Percentiles rank a stretch among this genome's conserved stretches.
These are phyloP conservation scores for Parascotia fuliginaria DNA, from an alignment of 2,888 invertebrate genomes.

Conservation along the genomic window DNA sequence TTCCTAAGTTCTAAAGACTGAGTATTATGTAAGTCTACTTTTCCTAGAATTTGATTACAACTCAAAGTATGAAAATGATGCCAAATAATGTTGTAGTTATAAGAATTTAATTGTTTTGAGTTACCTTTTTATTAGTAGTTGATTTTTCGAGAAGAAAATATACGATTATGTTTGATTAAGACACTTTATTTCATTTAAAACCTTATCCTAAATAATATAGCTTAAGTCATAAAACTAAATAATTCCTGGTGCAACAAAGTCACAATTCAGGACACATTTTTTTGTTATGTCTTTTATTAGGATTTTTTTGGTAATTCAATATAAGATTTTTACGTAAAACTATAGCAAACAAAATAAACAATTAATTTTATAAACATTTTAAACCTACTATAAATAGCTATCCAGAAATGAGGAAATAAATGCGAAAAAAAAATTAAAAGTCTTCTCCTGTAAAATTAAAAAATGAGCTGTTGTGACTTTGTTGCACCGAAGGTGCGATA, in stretches of 20 bases:
- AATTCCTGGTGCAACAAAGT: conserved; percentile 7
- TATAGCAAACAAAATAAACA: too few relatives aligned
- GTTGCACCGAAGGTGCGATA: too few relatives aligned
- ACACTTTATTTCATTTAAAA: conserved; percentile 7
- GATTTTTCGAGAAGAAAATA: conserved; percentile 9
- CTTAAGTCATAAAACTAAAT: conserved; percentile 6
- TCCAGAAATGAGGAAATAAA: too few relatives aligned
- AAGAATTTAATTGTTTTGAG: conserved; percentile 13
- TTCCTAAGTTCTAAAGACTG: conserved; percentile 6
- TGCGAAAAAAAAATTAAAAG: too few relatives aligned
- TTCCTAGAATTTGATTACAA: conserved; percentile 9
- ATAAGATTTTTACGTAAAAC: too few relatives aligned
- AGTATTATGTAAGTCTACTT: conserved; percentile 5
- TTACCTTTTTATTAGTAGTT: conserved; percentile 12
- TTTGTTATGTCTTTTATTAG: too few relatives aligned
- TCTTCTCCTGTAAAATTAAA: too few relatives aligned
- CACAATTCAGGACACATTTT: too few relatives aligned
- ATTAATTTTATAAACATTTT: too few relatives aligned
- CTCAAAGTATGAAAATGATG: conserved; percentile 14
- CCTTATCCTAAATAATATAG: not conserved
- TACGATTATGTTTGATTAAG: conserved; percentile 8
- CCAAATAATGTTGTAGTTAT: conserved; percentile 14
- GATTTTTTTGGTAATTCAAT: too few relatives aligned
- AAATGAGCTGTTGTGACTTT: too few relatives aligned
- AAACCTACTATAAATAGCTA: too few relatives aligned